Evolutionary conservation across 2,113 vertebrate species (phyloP).

Genomic region (Tretioscincus oriximinensis): DNA sequence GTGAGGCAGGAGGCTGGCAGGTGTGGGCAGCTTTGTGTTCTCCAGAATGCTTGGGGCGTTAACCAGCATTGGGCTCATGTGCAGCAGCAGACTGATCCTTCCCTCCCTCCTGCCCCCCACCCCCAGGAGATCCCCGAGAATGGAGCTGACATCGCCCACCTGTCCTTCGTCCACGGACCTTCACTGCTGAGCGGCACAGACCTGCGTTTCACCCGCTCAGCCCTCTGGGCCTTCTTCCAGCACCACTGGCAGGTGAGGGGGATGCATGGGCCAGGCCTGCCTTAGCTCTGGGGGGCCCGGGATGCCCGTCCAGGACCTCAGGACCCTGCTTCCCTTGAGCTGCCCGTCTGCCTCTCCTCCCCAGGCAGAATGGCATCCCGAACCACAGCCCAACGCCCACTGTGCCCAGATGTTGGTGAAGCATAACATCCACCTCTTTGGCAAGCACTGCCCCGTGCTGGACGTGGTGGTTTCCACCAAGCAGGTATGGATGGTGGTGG

Average conservation of each 20-base stretch:
- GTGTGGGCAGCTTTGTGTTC: not conserved
- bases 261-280: not conserved
- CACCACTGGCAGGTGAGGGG: constrained; percentile 80
- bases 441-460: constrained; percentile 67
- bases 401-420: constrained; percentile 79
- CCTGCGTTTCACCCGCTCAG: constrained; percentile 74
- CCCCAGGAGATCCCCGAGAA: constrained; percentile 84
- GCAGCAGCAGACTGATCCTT: not conserved
- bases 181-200: constrained; percentile 72
- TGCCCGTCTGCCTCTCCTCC: not conserved
- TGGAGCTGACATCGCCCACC: constrained; percentile 74
- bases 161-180: constrained; percentile 76
- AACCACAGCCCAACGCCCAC: constrained; percentile 73
- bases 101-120: not conserved
- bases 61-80: too few species aligned
- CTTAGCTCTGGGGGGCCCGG: not conserved
- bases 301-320: not conserved
- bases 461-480: constrained; percentile 75
- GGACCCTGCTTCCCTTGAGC: not conserved
- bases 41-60: too few species aligned
- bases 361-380: constrained; percentile 77
- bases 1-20: too few species aligned
- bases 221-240: constrained; percentile 74
- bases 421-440: constrained; percentile 72
- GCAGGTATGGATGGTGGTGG: constrained; percentile 68